Percentiles rank a stretch among this genome's conserved stretches.
Evolutionary conservation across 1,140 invertebrate species (phyloP).

Genomic region (Drosophila pandora): DNA sequence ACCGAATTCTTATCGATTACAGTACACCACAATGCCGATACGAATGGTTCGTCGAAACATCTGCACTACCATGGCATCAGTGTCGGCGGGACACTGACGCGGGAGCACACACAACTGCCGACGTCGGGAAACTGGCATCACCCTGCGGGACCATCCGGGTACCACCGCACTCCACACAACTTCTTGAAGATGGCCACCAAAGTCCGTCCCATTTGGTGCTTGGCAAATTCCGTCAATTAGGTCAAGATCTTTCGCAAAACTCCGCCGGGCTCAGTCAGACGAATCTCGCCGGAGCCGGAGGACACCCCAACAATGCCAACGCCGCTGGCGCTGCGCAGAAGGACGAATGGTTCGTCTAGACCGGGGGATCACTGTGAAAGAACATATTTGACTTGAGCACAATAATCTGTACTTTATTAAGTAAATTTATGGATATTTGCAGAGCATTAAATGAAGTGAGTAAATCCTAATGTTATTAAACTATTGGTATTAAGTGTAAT

Average conservation of each 20-base stretch:
- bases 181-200: conserved; percentile 84
- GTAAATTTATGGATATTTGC: conserved; percentile 82
- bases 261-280: conserved; percentile 69
- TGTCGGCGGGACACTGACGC: conserved; percentile 82
- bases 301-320: conserved; percentile 84
- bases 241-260: conserved; percentile 83
- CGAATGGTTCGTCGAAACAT: conserved; percentile 89
- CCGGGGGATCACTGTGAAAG: conserved; percentile 36
- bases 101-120: conserved; percentile 83
- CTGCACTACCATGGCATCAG: conserved; percentile 83
- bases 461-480: neutral
- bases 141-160: conserved; percentile 94
- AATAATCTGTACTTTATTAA: conserved; percentile 81
- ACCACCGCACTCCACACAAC: conserved; percentile 85
- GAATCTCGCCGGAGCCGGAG: conserved; percentile 73
- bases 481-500: neutral
- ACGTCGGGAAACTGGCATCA: conserved; percentile 95
- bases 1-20: conserved; percentile 33
- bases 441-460: conserved; percentile 84
- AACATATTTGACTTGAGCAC: conserved; percentile 74
- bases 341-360: conserved; percentile 89
- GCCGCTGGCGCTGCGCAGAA: conserved; percentile 85
- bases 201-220: conserved; percentile 84
- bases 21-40: conserved; percentile 93
- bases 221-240: conserved; percentile 84